Conservation (phyloP, 2,113 vertebrate species). For the Brachypteracias leptosomus region DNA sequence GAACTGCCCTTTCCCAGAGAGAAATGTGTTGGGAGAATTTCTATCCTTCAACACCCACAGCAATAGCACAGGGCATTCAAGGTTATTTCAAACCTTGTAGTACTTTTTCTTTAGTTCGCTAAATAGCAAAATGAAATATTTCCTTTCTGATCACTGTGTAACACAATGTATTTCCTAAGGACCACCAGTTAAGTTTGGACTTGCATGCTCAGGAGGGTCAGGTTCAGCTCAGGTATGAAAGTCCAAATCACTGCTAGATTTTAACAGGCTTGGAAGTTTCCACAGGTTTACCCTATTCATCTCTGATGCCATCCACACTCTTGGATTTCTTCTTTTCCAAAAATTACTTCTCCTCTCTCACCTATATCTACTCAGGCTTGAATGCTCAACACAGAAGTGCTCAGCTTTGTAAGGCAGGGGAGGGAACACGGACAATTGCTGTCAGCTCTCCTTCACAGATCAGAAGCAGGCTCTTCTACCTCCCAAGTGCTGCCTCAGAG, state of each 20-base stretch:
- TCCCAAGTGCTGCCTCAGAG: neutral
- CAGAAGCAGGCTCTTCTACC: neutral
- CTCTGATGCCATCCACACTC: neutral
- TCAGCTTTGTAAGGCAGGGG: neutral
- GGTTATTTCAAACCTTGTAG: neutral
- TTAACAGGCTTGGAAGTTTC: neutral
- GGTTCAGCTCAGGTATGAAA: neutral
- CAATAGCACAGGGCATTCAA: neutral
- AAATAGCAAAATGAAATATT: neutral
- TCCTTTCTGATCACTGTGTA: neutral
- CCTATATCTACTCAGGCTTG: accelerated
- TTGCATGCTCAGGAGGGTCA: neutral
- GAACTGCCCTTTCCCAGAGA: neutral
- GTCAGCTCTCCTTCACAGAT: neutral
- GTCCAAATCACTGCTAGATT: neutral
- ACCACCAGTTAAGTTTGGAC: neutral
- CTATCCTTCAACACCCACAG: neutral
- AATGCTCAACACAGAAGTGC: neutral
- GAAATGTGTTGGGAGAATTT: neutral
- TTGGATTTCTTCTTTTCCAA: neutral
- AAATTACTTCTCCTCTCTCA: neutral
- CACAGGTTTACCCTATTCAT: neutral
- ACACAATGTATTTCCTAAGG: neutral
- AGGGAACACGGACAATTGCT: accelerated
- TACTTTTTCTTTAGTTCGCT: neutral